Base-by-base conservation (phyloP, 2,797 vertebrate species). In the Betta splendens region DNA sequence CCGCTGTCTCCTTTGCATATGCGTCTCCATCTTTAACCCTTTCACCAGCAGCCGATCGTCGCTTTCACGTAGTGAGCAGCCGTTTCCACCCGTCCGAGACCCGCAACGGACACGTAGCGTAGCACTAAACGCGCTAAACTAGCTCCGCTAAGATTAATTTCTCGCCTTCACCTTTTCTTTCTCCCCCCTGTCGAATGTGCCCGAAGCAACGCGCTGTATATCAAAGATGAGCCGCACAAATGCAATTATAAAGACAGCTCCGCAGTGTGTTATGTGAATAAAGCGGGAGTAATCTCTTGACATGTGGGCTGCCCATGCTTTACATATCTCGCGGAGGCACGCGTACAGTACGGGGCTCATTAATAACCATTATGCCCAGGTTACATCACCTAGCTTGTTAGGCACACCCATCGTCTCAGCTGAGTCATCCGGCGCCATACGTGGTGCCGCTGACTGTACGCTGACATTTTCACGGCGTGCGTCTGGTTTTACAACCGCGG, bases 291-390 rank as follows among this genome's bases (percentile, higher is more conserved):
- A 40, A 75, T 66, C 78, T 72, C 69, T 72, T 76, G 79, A 72
- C 70, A 59, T 58, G 81, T 74, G 72, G 67, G 69, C 76, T n/a
- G 70, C 67, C 53, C 65, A 68, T 64, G 77, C 62, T 69, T 71
- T 74, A 77, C 72, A 77, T 40, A 69, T 76, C 65, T 67, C 15
- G 58, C 8, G 64, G 57, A 70, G 68, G 50, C 23, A 20, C 58
- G 60, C 18, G 16, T 72, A 80, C 70, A 80, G 77, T 80, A 64
- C 21, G 59, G 62, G 40, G 61, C 61, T 80, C 81, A 85, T 87
- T 85, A 86, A 88, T 86, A 82, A 85, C 76, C 81, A 80, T 85
- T 81, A 81, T 85, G 58, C 18, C 16, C 12, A 1, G 69, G 85
- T 86, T 86, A 82, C 82, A 79, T 89, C 84, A 86, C 55, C 83